These are phyloP conservation scores for Pararge aegeria DNA, from an alignment of 1,140 invertebrate species.

Conservation along the genomic window DNA sequence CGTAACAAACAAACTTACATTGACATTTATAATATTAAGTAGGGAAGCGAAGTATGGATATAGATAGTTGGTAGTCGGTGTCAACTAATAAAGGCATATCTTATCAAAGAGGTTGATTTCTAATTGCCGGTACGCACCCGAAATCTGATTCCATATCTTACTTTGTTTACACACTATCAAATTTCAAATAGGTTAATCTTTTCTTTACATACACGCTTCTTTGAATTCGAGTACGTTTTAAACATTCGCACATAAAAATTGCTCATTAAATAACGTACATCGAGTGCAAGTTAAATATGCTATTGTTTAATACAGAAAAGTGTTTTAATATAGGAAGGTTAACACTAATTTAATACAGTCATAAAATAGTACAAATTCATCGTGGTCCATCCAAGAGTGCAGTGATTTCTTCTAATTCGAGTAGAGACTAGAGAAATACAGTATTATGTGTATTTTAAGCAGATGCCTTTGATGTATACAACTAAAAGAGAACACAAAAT, in stretches of 20 bases:
- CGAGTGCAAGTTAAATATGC: neutral
- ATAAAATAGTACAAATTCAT: too few species aligned
- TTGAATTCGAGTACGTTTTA: conserved; percentile 4
- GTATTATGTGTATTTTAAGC: too few species aligned
- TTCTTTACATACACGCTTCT: conserved; percentile 20
- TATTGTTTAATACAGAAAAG: neutral
- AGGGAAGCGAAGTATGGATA: too few species aligned
- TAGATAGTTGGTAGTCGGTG: neutral
- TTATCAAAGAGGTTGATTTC: conserved; percentile 48
- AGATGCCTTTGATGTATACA: too few species aligned
- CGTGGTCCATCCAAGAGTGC: too few species aligned
- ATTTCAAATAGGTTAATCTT: conserved; percentile 46
- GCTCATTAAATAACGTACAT: neutral
- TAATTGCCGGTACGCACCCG: conserved; percentile 55
- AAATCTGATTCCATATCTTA: conserved; percentile 39
- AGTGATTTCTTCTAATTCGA: too few species aligned
- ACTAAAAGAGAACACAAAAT: too few species aligned
- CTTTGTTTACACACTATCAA: conserved; percentile 48
- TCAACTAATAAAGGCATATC: conserved; percentile 15
- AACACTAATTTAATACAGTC: too few species aligned
- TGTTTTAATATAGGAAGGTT: neutral
- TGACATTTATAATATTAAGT: too few species aligned
- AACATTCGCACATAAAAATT: conserved; percentile 13
- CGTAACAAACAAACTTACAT: too few species aligned
- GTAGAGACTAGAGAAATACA: too few species aligned